These are phyloP conservation scores for Thereuonema tuberculata DNA, from an alignment of 1,140 invertebrate species.

Conservation along the genomic window DNA sequence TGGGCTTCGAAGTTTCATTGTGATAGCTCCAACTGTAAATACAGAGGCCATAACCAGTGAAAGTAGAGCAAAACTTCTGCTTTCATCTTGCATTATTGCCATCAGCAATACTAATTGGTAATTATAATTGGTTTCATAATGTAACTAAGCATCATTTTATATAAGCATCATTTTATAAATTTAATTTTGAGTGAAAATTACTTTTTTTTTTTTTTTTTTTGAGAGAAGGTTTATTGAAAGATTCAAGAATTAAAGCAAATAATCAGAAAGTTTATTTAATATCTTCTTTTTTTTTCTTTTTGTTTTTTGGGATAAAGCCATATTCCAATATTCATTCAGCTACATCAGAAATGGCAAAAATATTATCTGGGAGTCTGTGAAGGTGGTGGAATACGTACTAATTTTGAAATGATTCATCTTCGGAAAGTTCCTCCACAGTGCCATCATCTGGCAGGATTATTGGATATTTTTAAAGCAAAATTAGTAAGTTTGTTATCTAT, in stretches of 20 bases:
- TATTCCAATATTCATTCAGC: conserved; percentile 75
- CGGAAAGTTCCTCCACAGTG: conserved; percentile 64
- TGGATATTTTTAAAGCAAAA: conserved; percentile 36
- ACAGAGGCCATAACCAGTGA: conserved; percentile 49
- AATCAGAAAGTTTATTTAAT: neutral
- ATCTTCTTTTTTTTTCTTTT: neutral
- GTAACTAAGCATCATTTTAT: too few species aligned
- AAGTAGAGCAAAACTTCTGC: conserved; percentile 63
- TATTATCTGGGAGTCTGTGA: conserved; percentile 66
- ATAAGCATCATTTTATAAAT: too few species aligned
- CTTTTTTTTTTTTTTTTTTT: too few species aligned
- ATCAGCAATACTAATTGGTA: conserved; percentile 63
- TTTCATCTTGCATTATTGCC: conserved; percentile 71
- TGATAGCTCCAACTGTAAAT: conserved; percentile 46
- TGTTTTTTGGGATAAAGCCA: conserved; percentile 40
- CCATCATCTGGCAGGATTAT: conserved; percentile 54
- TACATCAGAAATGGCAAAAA: conserved; percentile 60
- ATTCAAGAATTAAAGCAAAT: too few species aligned
- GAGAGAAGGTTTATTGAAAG: too few species aligned
- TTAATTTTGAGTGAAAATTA: too few species aligned
- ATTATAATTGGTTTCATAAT: conserved; percentile 16
- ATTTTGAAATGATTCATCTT: conserved; percentile 79
- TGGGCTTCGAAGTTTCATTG: conserved; percentile 67
- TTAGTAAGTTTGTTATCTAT: conserved; percentile 29
- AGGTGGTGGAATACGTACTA: conserved; percentile 52